Percentiles rank a stretch among this genome's conserved stretches.
Conservation (phyloP, 2,888 invertebrate genomes). For the Spodoptera exigua region DNA sequence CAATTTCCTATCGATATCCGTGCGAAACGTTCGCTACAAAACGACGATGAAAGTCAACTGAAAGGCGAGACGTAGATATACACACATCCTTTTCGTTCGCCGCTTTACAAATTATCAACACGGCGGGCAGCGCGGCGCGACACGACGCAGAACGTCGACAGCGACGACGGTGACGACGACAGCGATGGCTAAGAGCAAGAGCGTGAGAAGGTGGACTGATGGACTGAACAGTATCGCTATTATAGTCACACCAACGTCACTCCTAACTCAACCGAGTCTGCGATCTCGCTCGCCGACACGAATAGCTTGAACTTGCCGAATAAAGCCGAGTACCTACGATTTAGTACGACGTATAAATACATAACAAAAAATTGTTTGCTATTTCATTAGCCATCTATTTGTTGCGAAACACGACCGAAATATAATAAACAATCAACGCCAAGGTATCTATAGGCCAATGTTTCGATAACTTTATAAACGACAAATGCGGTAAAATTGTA, state of each 20-base stretch:
- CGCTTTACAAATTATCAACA: constrained; percentile 86
- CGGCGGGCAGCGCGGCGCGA: constrained; percentile 66
- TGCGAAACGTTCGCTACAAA: constrained; percentile 89
- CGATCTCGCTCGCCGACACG: constrained; percentile 82
- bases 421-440: constrained; percentile 55
- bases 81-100: constrained; percentile 87
- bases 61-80: constrained; percentile 89
- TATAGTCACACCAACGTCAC: constrained; percentile 80
- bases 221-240: constrained; percentile 77
- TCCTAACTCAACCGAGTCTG: constrained; percentile 70
- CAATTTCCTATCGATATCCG: constrained; percentile 86
- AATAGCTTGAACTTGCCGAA: constrained; percentile 74
- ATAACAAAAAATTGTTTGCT: constrained; percentile 69
- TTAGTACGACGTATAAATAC: constrained; percentile 71
- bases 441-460: constrained; percentile 25
- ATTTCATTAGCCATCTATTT: constrained; percentile 73
- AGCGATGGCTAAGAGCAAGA: constrained; percentile 64
- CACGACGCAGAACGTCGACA: constrained; percentile 65
- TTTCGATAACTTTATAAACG: constrained; percentile 33
- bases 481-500: constrained; percentile 9
- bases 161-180: constrained; percentile 64
- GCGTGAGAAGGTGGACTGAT: constrained; percentile 71
- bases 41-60: constrained; percentile 89
- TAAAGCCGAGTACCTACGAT: constrained; percentile 76
- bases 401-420: constrained; percentile 67